Evolutionary conservation across 2,888 invertebrate genomes (phyloP).

Genomic region (Drosophila eohydei): DNA sequence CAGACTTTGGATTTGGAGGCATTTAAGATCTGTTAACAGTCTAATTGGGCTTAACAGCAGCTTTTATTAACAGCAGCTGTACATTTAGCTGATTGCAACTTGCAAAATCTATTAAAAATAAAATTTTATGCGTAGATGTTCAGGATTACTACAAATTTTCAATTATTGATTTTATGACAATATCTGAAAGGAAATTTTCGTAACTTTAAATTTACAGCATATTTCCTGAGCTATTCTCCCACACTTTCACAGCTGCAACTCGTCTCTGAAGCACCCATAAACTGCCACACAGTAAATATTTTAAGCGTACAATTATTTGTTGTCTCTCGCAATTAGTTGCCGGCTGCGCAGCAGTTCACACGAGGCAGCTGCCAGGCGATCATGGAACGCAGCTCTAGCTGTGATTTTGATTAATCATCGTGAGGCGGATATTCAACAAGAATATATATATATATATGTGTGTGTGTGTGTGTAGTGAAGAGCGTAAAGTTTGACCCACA

Average conservation of each 20-base stretch:
- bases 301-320: neutral
- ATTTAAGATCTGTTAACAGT: neutral
- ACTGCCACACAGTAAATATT: neutral
- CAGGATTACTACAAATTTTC: neutral
- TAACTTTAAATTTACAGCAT: neutral
- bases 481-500: slow-evolving; percentile 67
- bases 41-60: neutral
- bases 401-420: slow-evolving; percentile 80
- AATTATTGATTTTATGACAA: neutral
- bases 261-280: neutral
- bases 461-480: neutral
- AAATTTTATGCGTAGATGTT: neutral
- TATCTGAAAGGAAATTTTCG: neutral
- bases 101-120: neutral
- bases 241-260: slow-evolving; percentile 6
- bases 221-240: neutral
- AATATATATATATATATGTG: slow-evolving; percentile 10
- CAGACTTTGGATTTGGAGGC: neutral
- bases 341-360: slow-evolving; percentile 62
- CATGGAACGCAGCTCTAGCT: slow-evolving; percentile 48
- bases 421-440: slow-evolving; percentile 66
- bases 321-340: slow-evolving; percentile 65
- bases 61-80: neutral
- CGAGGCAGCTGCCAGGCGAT: slow-evolving; percentile 42
- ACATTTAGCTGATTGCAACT: neutral